Base-by-base conservation (phyloP, 2,888 invertebrate genomes). In the Oscheius sp. region DNA sequence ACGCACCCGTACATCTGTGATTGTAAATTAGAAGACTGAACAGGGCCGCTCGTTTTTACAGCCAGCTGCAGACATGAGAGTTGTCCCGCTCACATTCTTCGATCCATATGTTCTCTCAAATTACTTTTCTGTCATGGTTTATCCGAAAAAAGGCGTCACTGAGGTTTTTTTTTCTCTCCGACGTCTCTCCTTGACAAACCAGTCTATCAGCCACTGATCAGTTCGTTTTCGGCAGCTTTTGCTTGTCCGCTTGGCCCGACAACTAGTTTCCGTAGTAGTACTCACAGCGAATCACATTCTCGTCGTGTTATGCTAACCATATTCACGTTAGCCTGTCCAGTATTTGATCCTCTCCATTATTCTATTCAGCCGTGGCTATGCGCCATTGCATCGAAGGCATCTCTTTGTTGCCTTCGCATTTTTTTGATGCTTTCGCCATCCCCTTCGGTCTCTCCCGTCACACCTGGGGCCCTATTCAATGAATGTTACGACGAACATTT, bases 211-310 rank as follows among this genome's bases (percentile, higher is more conserved):
- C 32, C 11, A 32, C 42, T 32, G 58, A 33, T 58, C 48, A 32
- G 29, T 63, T 63, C 47, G 48, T 63, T 63, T 47, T 63, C 63
- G 63, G 47, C 63, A 48, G 47, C 63, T 63, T 48, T 62, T 62
- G 48, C 7, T 7, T 42, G 42, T 42, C 42, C 42, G 42, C 42
- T 42, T 42, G 42, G 4, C 42, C 42, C 21, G 13, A 55, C 55
- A 21, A 55, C 29, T 55, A 55, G 55, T 21, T 13, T 53, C 55
- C 21, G 29, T 21, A 32, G 55, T 21, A 32, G 29, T 32, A 32
- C 32, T 32, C 21, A 32, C 9, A 21, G 21, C 21, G n/a, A 32
- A 21, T 53, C 29, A 29, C 21, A 32, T 21, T 21, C 21, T 21
- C 21, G 13, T 13, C 63, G 21, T 47, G 63, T 63, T 63, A 63